Percentiles rank a stretch among this genome's conserved stretches.
Evolutionary conservation across 2,888 invertebrate genomes (phyloP).

Genomic region (Stictocephala bisonia): DNA sequence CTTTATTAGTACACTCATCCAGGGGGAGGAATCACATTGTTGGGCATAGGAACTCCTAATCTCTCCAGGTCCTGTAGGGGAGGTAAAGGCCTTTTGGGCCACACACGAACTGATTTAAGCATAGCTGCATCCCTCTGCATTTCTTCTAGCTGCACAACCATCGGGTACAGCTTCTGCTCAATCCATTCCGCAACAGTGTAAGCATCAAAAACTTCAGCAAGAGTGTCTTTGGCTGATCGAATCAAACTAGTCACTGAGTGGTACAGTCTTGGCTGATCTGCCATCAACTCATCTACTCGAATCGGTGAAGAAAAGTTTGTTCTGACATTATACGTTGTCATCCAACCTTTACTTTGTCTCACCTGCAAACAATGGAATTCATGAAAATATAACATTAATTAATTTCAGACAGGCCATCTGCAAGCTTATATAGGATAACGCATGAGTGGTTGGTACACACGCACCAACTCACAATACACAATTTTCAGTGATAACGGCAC

Average conservation of each 20-base stretch:
- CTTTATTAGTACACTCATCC: constrained; percentile 35
- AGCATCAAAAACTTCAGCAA: constrained; percentile 71
- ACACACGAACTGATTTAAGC: constrained; percentile 68
- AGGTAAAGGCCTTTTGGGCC: constrained; percentile 73
- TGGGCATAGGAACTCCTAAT: constrained; percentile 63
- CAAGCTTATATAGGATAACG: no score
- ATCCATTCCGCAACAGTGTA: constrained; percentile 74
- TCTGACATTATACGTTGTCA: constrained; percentile 77
- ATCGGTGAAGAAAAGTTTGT: constrained; percentile 76
- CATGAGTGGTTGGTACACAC: no score
- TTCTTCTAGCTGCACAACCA: constrained; percentile 66
- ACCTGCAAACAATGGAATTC: not conserved
- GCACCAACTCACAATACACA: no score
- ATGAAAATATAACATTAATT: no score
- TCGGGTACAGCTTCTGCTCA: constrained; percentile 74
- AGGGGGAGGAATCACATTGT: constrained; percentile 43
- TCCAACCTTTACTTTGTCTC: constrained; percentile 66
- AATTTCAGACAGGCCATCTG: no score
- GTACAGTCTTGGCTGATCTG: constrained; percentile 69
- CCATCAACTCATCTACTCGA: constrained; percentile 72
- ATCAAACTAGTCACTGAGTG: constrained; percentile 69
- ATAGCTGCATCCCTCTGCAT: constrained; percentile 68
- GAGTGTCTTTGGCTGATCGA: constrained; percentile 68
- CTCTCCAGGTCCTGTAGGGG: constrained; percentile 66
- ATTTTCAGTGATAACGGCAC: no score